Base-by-base conservation (phyloP, 2,888 invertebrate species). In the Bhutanitis thaidina region DNA sequence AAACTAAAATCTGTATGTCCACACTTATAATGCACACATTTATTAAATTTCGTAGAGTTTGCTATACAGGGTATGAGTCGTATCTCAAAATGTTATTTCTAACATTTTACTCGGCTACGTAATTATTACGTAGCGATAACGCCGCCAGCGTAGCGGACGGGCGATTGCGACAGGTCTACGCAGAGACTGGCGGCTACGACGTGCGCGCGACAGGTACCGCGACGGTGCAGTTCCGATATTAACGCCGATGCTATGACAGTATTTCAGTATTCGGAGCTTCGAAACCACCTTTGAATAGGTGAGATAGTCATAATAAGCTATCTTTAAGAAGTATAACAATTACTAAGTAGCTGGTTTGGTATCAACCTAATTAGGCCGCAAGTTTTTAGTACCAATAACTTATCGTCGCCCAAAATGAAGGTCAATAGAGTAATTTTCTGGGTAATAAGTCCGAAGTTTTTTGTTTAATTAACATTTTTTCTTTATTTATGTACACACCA, bases 71-170 rank as follows among this genome's bases (percentile, higher is more conserved):
- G 25, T 27, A 49, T 27, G 43, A 36, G 30, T 46, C 12, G 34
- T 29, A 27, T 44, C 35, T 16, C 12, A 34, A 29, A 36, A 49
- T 35, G 40, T 44, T 8, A 13, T 35, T 34, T 30, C 13, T 14
- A 29, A 36, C 47, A 45, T 43, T 37, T 37, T 39, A 43, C 40
- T 35, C 13, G 39, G 49, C 54, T 48, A 43, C 55, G 59, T 46
- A 44, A 30, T 38, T 41, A 39, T 41, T 51, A 43, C 44, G 52
- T 50, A 52, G 53, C 49, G 36, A 0, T 20, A 39, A 48, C 52
- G 45, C 43, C 53, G 43, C 20, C 4, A 1, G 14, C 55, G 57
- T 57, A 57, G 57, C 57, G 35, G 48, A 38, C 59, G 40, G 36
- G 39, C 54, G 38, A 15, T 3, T 37, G 34, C 53, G 39, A 35